Evolutionary conservation across 2,888 invertebrate species (phyloP).

Genomic region (Steinernema scapterisci): DNA sequence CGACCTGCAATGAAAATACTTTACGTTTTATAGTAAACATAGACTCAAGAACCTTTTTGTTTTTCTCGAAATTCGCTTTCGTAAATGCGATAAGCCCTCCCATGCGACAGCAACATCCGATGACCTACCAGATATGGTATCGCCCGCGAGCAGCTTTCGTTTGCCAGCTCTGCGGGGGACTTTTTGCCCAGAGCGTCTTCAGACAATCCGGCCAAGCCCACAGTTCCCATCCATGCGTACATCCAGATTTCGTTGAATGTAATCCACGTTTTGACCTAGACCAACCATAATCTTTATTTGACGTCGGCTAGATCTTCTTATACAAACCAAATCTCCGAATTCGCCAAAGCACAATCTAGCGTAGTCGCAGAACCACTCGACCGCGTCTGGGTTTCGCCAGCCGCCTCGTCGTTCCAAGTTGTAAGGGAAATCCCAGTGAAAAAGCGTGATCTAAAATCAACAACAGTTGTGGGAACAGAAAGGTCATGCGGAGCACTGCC

Average conservation of each 20-base stretch:
- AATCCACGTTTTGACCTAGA: constrained; percentile 73
- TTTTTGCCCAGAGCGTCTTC: background rate
- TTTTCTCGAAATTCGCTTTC: constrained; percentile 12
- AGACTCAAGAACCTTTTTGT: constrained; percentile 3
- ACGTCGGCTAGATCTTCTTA: background rate
- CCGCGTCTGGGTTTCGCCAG: constrained; percentile 66
- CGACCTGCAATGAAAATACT: background rate
- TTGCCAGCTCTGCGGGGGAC: background rate
- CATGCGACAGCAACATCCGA: constrained; percentile 20
- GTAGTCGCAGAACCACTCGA: constrained; percentile 68
- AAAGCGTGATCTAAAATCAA: constrained; percentile 53
- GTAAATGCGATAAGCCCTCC: constrained; percentile 24
- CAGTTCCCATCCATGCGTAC: background rate
- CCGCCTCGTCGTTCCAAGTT: constrained; percentile 70
- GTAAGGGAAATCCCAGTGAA: constrained; percentile 69
- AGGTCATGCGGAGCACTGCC: no score
- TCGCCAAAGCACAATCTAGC: constrained; percentile 46
- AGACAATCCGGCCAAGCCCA: background rate
- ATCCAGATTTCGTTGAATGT: constrained; percentile 79
- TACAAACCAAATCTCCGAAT: constrained; percentile 5
- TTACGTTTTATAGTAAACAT: background rate
- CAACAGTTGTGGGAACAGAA: background rate
- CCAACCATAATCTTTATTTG: background rate
- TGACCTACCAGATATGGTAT: constrained; percentile 24
- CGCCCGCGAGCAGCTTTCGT: background rate